Evolutionary conservation across 2,113 vertebrate genomes (phyloP).

Genomic region (Scopus umbretta): DNA sequence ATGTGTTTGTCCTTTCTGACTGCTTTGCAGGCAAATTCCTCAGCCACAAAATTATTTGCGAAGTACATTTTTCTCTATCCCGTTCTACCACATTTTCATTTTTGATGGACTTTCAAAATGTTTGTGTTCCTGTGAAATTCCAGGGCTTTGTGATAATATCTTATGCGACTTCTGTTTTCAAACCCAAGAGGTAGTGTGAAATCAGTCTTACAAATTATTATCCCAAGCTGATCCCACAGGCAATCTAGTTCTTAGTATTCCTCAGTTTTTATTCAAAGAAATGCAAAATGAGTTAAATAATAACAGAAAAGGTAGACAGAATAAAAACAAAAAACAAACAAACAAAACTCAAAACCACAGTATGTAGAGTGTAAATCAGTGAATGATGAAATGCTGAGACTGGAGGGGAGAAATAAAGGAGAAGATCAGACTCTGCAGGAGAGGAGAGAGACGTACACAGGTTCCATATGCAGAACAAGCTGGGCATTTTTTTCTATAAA

Average conservation of each 20-base stretch:
- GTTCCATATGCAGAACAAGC: too few species aligned
- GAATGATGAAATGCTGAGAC: not conserved
- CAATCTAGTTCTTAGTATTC: not conserved
- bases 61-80: not conserved
- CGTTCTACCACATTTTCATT: not conserved
- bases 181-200: not conserved
- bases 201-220: not conserved
- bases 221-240: not conserved
- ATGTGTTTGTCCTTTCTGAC: not conserved
- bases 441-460: not conserved
- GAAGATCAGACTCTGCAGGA: not conserved
- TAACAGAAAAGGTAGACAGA: not conserved
- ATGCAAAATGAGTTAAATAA: not conserved
- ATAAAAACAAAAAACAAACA: not conserved
- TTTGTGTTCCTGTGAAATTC: not conserved
- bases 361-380: too few species aligned
- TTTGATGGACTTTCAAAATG: not conserved
- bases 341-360: fast-evolving
- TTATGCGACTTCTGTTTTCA: not conserved
- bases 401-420: not conserved
- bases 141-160: not conserved
- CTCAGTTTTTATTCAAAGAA: not conserved
- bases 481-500: not conserved
- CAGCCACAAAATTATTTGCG: not conserved
- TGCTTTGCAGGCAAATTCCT: not conserved